phyloP scores from a whole-genome alignment of 2,888 invertebrate species.

The Parasteatoda lunata region DNA sequence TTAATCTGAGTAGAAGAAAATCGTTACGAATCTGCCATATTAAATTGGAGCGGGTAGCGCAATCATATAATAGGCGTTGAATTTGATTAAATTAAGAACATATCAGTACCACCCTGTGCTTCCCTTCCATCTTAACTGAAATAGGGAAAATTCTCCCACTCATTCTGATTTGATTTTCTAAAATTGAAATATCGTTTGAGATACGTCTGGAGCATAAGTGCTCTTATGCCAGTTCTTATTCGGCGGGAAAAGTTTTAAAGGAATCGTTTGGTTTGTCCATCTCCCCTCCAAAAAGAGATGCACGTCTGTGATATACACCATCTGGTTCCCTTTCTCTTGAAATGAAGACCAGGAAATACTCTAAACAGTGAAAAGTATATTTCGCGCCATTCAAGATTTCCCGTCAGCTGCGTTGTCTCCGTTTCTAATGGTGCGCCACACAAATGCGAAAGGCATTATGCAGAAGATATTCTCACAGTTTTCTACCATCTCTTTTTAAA shows the following conservation, averaged over 20 bases:
- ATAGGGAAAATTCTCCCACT: neutral
- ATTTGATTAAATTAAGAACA: neutral
- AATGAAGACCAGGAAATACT: slow-evolving; percentile 47
- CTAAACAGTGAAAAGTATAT: slow-evolving; percentile 44
- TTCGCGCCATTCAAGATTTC: slow-evolving; percentile 40
- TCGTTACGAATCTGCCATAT: neutral
- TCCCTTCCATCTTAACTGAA: neutral
- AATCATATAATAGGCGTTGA: neutral
- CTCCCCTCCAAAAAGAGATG: slow-evolving; percentile 15
- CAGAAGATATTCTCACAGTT: slow-evolving; percentile 30
- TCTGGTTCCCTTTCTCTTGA: slow-evolving; percentile 43
- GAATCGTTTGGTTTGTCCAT: slow-evolving; percentile 48
- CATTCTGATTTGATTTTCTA: slow-evolving; percentile 5
- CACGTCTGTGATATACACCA: slow-evolving; percentile 29
- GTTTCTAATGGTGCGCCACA: slow-evolving; percentile 55
- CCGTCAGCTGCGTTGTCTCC: slow-evolving; percentile 56
- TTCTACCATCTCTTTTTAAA: neutral
- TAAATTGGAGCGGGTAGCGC: neutral
- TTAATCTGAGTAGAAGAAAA: no score
- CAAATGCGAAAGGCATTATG: slow-evolving; percentile 48
- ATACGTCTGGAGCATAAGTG: neutral
- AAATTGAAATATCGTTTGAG: slow-evolving; percentile 5
- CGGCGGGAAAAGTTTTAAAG: slow-evolving; percentile 5
- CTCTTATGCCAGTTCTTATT: neutral
- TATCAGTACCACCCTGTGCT: neutral